Evolutionary conservation across 2,888 invertebrate genomes (phyloP).

Genomic region (Tachina grossa): DNA sequence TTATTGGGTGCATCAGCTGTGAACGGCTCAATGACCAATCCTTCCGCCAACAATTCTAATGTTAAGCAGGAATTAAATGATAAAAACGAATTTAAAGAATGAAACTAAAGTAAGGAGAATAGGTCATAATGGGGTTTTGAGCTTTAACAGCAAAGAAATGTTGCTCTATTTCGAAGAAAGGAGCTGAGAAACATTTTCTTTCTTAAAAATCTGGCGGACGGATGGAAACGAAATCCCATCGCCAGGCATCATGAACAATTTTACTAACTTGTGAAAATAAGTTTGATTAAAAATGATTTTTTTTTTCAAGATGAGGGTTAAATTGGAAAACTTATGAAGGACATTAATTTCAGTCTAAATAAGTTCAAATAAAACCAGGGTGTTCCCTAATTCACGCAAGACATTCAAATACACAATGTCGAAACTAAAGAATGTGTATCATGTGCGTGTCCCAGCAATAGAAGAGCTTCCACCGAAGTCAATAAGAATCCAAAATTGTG

Average conservation of each 20-base stretch:
- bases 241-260: slow-evolving; percentile 17
- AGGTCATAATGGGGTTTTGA: slow-evolving; percentile 39
- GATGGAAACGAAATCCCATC: slow-evolving; percentile 6
- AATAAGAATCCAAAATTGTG: too few relatives aligned
- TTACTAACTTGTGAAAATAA: slow-evolving; percentile 52
- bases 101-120: slow-evolving; percentile 34
- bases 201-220: not conserved
- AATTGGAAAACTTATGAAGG: slow-evolving; percentile 57
- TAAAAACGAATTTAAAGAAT: slow-evolving; percentile 67
- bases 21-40: slow-evolving; percentile 48
- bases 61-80: slow-evolving; percentile 64
- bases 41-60: slow-evolving; percentile 10
- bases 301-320: not conserved
- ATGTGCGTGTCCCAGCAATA: too few relatives aligned
- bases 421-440: too few relatives aligned
- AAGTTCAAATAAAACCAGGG: slow-evolving; percentile 17
- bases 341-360: slow-evolving; percentile 46
- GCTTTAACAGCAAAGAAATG: slow-evolving; percentile 16
- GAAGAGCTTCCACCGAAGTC: too few relatives aligned
- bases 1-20: slow-evolving; percentile 69
- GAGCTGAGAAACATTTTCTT: slow-evolving; percentile 11
- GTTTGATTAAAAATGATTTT: slow-evolving; percentile 36
- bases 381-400: not conserved
- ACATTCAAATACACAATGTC: not conserved
- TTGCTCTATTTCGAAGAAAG: too few relatives aligned